Evolutionary conservation across 2,113 vertebrate genomes (phyloP).

Genomic region (Ameiurus melas): DNA sequence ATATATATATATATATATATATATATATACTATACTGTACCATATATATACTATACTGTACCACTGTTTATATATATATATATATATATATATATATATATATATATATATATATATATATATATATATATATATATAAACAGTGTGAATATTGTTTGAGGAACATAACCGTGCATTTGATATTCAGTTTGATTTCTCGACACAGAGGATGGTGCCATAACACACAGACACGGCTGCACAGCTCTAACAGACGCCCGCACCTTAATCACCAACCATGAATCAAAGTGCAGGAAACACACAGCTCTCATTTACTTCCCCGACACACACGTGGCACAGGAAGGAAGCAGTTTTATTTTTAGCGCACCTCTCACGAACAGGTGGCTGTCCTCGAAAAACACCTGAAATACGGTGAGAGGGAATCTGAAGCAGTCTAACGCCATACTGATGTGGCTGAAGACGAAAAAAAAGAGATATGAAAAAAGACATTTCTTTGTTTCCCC

Average conservation of each 20-base stretch:
- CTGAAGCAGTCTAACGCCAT: neutral
- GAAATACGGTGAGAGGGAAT: neutral
- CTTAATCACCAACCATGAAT: conserved; percentile 10
- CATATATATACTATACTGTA: too few species aligned
- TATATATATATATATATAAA: too few species aligned
- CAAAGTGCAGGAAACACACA: conserved; percentile 41
- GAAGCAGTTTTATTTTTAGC: conserved; percentile 41
- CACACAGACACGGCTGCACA: neutral
- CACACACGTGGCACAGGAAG: conserved; percentile 24
- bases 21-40: too few species aligned
- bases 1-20: too few species aligned
- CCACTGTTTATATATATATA: too few species aligned
- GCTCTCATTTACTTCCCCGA: conserved; percentile 11
- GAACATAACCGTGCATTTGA: neutral
- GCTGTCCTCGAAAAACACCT: neutral
- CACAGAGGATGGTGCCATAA: neutral
- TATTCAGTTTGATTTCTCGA: neutral
- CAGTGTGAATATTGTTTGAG: neutral
- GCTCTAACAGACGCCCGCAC: neutral
- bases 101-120: too few species aligned
- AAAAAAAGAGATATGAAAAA: neutral
- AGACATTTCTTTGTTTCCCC: neutral
- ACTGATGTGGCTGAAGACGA: neutral
- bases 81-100: too few species aligned
- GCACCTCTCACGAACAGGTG: neutral